These are phyloP conservation scores for Thrips palmi DNA, from an alignment of 1,140 invertebrate species.

Conservation along the genomic window DNA sequence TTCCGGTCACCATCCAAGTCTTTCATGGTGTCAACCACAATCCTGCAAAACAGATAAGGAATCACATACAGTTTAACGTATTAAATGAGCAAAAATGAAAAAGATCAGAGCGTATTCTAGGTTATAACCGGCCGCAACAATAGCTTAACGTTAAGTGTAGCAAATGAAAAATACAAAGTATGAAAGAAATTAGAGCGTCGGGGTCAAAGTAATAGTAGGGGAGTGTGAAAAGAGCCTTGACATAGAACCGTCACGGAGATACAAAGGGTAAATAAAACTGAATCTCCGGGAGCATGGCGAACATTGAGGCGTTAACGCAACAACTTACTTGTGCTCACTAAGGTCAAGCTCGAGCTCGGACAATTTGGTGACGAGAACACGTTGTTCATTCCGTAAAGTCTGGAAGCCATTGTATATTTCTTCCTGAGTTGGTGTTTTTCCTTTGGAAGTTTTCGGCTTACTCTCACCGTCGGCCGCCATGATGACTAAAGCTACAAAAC, in stretches of 20 bases:
- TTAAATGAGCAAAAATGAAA: not conserved
- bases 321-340: slow-evolving; percentile 82
- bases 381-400: slow-evolving; percentile 66
- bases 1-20: slow-evolving; percentile 68
- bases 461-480: no score
- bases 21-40: slow-evolving; percentile 86
- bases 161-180: no score
- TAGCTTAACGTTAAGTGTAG: no score
- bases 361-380: slow-evolving; percentile 65
- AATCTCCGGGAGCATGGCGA: no score
- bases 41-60: slow-evolving; percentile 37
- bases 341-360: slow-evolving; percentile 82
- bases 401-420: slow-evolving; percentile 78
- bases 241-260: no score
- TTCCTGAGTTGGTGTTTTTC: slow-evolving; percentile 34
- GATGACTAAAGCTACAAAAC: no score
- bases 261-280: no score
- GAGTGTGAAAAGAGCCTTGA: no score
- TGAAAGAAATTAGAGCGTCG: no score
- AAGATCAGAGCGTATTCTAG: not conserved
- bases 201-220: no score
- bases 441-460: slow-evolving; percentile 16
- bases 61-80: no score
- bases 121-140: no score
- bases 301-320: slow-evolving; percentile 8